phyloP scores from a whole-genome alignment of 1,140 invertebrate species.

The Leptopilina boulardi region DNA sequence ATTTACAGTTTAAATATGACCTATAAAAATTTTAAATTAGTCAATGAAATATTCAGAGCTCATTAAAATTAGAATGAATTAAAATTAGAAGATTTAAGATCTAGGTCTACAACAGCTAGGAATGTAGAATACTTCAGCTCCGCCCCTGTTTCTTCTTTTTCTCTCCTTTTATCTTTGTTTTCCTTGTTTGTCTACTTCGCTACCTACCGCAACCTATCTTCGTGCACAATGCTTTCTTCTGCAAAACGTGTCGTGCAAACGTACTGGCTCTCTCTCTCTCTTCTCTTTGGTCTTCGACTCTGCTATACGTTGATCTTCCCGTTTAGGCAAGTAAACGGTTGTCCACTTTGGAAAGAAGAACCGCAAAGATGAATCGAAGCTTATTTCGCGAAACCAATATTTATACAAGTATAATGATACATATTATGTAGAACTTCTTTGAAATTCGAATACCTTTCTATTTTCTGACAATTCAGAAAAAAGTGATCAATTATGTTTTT shows the following conservation, averaged over 20 bases:
- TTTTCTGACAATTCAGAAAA: too few species aligned
- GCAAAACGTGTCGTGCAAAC: constrained; percentile 30
- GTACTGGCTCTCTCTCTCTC: constrained; percentile 41
- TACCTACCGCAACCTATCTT: constrained; percentile 40
- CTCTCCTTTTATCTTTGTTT: constrained; percentile 31
- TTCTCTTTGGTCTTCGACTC: constrained; percentile 43
- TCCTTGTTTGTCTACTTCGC: constrained; percentile 35
- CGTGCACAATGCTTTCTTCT: constrained; percentile 41
- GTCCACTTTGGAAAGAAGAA: constrained; percentile 43
- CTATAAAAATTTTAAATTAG: too few species aligned
- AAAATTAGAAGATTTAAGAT: constrained; percentile 1
- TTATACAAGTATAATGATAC: background rate
- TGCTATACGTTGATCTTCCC: constrained; percentile 44
- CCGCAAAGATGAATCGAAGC: constrained; percentile 42
- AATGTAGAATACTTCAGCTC: constrained; percentile 26
- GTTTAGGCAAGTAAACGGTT: constrained; percentile 61
- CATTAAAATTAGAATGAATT: background rate
- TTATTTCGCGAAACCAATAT: background rate
- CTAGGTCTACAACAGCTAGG: background rate
- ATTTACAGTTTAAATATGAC: too few species aligned
- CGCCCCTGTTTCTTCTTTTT: constrained; percentile 19
- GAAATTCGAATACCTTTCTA: too few species aligned
- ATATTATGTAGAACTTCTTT: too few species aligned
- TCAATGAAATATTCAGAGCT: background rate
- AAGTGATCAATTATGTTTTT: too few species aligned